Conservation (phyloP, 2,888 invertebrate genomes). For the Xestoiulus laeticollis region DNA sequence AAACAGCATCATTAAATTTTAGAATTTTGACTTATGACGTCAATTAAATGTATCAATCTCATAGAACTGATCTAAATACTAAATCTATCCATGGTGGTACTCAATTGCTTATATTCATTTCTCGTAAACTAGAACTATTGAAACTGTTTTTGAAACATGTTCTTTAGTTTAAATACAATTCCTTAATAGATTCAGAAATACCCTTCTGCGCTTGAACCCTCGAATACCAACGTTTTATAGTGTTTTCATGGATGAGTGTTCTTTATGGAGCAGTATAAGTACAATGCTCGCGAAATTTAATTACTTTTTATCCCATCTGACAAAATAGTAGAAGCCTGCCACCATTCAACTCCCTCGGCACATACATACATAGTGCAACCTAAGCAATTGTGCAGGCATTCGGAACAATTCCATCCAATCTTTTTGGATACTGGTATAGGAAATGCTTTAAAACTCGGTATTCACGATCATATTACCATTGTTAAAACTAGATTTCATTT, state of each 20-base stretch:
- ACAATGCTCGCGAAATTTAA: conserved; percentile 21
- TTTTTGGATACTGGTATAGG: too few species aligned
- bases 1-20: too few species aligned
- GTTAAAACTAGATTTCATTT: too few species aligned
- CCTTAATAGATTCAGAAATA: background rate
- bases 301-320: conserved; percentile 40
- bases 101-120: too few species aligned
- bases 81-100: too few species aligned
- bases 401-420: background rate
- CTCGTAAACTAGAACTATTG: too few species aligned
- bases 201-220: background rate
- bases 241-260: conserved; percentile 12
- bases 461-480: too few species aligned
- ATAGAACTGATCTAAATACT: too few species aligned
- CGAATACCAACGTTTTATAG: background rate
- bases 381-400: background rate
- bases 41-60: too few species aligned
- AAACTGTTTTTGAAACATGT: conserved; percentile 9
- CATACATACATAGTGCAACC: background rate
- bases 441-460: too few species aligned
- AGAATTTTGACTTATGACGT: too few species aligned
- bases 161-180: background rate
- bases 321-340: background rate
- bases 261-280: conserved; percentile 39
- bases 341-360: background rate